Evolutionary conservation across 2,797 vertebrate species (phyloP).

Genomic region (Garrulus glandarius): DNA sequence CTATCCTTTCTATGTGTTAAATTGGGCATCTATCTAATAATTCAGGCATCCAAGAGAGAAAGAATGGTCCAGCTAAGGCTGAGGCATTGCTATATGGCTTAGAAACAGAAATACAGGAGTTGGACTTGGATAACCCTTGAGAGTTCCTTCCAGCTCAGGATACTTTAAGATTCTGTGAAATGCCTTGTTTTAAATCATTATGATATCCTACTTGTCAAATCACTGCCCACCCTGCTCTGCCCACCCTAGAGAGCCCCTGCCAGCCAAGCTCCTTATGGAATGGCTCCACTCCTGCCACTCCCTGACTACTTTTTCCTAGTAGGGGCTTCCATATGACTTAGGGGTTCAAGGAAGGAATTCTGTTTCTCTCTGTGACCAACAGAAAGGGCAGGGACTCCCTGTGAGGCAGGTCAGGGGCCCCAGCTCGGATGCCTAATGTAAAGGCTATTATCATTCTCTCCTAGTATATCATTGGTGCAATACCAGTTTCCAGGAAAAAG

Average conservation of each 20-base stretch:
- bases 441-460: neutral
- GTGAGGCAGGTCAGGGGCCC: neutral
- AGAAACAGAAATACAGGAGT: neutral
- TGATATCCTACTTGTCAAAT: neutral
- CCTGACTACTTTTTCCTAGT: neutral
- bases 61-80: neutral
- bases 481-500: neutral
- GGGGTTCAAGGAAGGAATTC: neutral
- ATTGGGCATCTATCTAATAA: neutral
- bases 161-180: neutral
- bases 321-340: neutral
- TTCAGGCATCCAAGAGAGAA: neutral
- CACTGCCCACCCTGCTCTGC: neutral
- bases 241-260: neutral
- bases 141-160: neutral
- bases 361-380: neutral
- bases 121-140: neutral
- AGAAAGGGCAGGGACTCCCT: neutral
- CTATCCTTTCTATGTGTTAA: neutral
- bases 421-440: accelerated
- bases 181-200: neutral
- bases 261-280: neutral
- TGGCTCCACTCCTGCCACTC: neutral
- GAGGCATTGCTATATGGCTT: neutral
- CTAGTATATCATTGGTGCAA: neutral